Conservation (phyloP, 2,888 invertebrate species). For the Phrixothrix hirtus region DNA sequence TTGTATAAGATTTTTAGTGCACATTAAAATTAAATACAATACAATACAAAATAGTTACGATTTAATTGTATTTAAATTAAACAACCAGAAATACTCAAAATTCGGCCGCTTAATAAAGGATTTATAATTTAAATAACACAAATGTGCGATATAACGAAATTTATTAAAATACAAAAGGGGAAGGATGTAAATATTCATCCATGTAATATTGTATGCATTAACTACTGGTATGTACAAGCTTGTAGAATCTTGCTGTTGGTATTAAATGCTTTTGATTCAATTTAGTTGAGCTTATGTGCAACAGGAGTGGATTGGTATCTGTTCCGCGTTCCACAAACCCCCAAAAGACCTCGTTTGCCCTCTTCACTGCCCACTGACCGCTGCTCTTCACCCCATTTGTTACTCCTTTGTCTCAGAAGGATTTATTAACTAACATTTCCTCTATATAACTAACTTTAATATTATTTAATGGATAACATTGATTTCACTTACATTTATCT, state of each 20-base stretch:
- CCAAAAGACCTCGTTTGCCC: constrained; percentile 31
- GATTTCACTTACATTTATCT: too few relatives aligned
- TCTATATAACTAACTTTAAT: constrained; percentile 24
- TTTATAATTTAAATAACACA: too few relatives aligned
- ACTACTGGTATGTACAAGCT: constrained; percentile 41
- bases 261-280: constrained; percentile 52
- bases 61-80: too few relatives aligned
- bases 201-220: constrained; percentile 46
- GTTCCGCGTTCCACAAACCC: constrained; percentile 30
- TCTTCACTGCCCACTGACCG: constrained; percentile 35
- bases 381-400: constrained; percentile 36
- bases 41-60: too few relatives aligned
- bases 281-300: constrained; percentile 49
- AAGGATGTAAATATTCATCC: constrained; percentile 43
- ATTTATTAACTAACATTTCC: constrained; percentile 29
- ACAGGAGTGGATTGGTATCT: constrained; percentile 42
- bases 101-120: too few relatives aligned
- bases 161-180: too few relatives aligned
- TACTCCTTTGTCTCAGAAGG: constrained; percentile 32
- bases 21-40: too few relatives aligned
- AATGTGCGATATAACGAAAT: too few relatives aligned
- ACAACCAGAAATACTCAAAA: too few relatives aligned
- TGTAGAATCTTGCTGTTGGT: constrained; percentile 45
- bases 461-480: constrained; percentile 3
- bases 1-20: too few relatives aligned